Evolutionary conservation across 1,140 invertebrate genomes (phyloP).

Genomic region (Danaus melanippus): DNA sequence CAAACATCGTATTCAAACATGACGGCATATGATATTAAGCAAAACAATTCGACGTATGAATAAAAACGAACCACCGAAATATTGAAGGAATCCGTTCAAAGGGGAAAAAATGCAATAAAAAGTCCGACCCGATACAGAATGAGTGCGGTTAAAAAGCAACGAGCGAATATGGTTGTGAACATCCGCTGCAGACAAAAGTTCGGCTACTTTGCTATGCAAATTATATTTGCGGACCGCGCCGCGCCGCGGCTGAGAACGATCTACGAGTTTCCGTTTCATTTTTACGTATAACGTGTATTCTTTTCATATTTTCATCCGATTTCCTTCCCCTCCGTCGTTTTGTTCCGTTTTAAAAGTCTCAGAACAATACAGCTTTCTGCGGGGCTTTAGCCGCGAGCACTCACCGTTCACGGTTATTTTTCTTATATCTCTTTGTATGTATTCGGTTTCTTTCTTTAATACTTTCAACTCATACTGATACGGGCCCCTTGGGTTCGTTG

Average conservation of each 20-base stretch:
- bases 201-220: conserved; percentile 70
- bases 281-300: conserved; percentile 64
- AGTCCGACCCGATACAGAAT: conserved; percentile 58
- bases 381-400: conserved; percentile 63
- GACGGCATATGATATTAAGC: conserved; percentile 37
- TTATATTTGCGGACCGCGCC: conserved; percentile 67
- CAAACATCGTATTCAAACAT: no score
- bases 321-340: conserved; percentile 69
- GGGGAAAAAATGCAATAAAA: conserved; percentile 72
- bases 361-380: conserved; percentile 66
- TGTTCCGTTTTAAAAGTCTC: conserved; percentile 69
- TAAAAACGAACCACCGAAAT: conserved; percentile 67
- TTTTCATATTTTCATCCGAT: conserved; percentile 73
- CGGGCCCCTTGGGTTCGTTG: conserved; percentile 60
- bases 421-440: conserved; percentile 64
- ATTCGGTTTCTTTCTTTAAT: conserved; percentile 69
- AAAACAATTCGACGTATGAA: conserved; percentile 68
- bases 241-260: conserved; percentile 52
- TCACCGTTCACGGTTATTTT: conserved; percentile 64
- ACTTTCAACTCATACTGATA: conserved; percentile 68
- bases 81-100: conserved; percentile 72
- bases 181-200: conserved; percentile 69
- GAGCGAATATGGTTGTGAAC: conserved; percentile 67
- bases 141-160: conserved; percentile 69
- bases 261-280: conserved; percentile 64